Conservation (phyloP, 1,140 invertebrate species). For the Heliconius hermathena region DNA sequence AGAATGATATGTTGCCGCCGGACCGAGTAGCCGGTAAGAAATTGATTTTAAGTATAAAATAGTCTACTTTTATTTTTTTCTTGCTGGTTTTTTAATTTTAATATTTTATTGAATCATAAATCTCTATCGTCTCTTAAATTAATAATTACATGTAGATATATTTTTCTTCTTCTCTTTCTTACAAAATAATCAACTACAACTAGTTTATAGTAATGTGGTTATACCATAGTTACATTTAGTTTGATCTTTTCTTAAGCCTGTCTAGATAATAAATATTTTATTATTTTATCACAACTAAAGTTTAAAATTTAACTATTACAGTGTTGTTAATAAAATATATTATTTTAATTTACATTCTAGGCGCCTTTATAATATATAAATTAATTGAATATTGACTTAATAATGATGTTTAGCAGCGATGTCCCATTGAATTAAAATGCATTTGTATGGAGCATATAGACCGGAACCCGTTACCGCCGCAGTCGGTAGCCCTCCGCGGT, state of each 20-base stretch:
- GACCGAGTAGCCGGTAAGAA: constrained; percentile 62
- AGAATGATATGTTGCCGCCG: constrained; percentile 48
- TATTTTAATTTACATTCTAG: too few species aligned
- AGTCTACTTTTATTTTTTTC: background rate
- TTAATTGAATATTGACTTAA: background rate
- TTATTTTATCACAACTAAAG: too few species aligned
- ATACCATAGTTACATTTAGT: background rate
- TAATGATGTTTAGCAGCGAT: background rate
- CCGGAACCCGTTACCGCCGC: constrained; percentile 58
- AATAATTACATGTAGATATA: background rate
- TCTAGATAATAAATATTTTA: background rate
- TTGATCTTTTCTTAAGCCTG: background rate
- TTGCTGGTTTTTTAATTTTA: constrained; percentile 44
- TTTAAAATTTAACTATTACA: too few species aligned
- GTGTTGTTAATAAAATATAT: too few species aligned
- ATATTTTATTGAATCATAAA: constrained; percentile 17
- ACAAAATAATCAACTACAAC: background rate
- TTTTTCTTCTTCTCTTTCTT: background rate
- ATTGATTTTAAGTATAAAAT: background rate
- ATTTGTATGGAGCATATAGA: constrained; percentile 41
- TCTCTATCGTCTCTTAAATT: background rate
- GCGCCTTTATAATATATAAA: too few species aligned
- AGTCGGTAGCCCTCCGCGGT: constrained; percentile 45
- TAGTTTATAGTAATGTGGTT: too few species aligned
- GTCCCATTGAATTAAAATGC: background rate